Conservation (phyloP, 2,797 vertebrate genomes). For the Pseudochromis fuscus region DNA sequence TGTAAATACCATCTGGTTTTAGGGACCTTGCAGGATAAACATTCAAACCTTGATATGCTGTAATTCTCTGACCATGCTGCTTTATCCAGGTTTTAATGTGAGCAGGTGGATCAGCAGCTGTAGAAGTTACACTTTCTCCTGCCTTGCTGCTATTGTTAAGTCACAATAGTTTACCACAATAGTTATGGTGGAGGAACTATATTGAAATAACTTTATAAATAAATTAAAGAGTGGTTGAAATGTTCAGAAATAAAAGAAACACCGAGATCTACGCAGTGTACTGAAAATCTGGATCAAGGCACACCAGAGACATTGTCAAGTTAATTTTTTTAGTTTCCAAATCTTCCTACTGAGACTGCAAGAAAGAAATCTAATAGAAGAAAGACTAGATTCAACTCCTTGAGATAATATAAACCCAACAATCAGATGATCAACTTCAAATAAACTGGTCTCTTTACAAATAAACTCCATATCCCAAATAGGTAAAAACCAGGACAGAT, state of each 20-base stretch:
- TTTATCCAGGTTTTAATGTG: background rate
- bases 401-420: background rate
- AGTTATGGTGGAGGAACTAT: background rate
- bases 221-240: background rate
- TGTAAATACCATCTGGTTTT: background rate
- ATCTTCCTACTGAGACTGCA: background rate
- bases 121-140: too few species aligned
- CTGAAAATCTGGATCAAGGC: background rate
- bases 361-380: background rate
- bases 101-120: background rate
- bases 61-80: background rate
- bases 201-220: background rate
- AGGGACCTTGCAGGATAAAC: background rate
- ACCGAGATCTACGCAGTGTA: background rate
- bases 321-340: background rate
- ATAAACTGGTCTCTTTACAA: background rate
- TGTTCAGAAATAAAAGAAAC: constrained; percentile 17
- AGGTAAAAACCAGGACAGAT: background rate
- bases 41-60: background rate
- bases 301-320: background rate
- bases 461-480: background rate
- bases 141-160: background rate
- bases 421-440: too few species aligned
- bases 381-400: too few species aligned
- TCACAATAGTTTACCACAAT: too few species aligned